Percentiles rank a stretch among this genome's conserved stretches.
Conservation (phyloP, 1,140 invertebrate genomes). For the Glossosoma conforme region DNA sequence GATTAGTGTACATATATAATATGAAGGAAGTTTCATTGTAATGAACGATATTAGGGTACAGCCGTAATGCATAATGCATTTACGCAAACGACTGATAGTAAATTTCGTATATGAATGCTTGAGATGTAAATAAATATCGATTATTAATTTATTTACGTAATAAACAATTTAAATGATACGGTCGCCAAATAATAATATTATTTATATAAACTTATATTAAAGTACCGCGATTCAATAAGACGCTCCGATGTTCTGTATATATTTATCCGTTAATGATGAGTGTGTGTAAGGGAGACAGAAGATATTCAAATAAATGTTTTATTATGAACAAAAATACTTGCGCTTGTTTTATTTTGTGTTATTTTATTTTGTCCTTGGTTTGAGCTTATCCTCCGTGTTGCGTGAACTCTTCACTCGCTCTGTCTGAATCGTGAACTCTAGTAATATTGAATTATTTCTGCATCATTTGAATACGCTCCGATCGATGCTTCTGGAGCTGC, state of each 20-base stretch:
- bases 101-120: conserved; percentile 32
- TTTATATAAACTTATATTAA: conserved; percentile 30
- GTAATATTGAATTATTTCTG: too few species aligned
- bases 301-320: conserved; percentile 32
- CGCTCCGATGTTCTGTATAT: conserved; percentile 31
- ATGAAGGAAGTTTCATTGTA: conserved; percentile 23
- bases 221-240: conserved; percentile 28
- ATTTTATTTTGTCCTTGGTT: conserved; percentile 15
- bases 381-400: too few species aligned
- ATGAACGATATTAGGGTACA: conserved; percentile 32
- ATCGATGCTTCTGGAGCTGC: conserved; percentile 1
- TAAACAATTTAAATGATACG: conserved; percentile 29
- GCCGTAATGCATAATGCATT: conserved; percentile 23
- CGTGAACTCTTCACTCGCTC: too few species aligned
- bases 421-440: too few species aligned
- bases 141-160: conserved; percentile 32
- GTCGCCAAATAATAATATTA: conserved; percentile 33
- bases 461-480: too few species aligned
- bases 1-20: conserved; percentile 30
- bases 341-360: conserved; percentile 23
- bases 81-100: conserved; percentile 33
- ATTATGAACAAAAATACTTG: conserved; percentile 29
- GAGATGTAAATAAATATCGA: conserved; percentile 29
- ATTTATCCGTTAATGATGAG: conserved; percentile 31
- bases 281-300: conserved; percentile 29